Evolutionary conservation across 2,888 invertebrate species (phyloP).

Genomic region (Agonopterix arenella): DNA sequence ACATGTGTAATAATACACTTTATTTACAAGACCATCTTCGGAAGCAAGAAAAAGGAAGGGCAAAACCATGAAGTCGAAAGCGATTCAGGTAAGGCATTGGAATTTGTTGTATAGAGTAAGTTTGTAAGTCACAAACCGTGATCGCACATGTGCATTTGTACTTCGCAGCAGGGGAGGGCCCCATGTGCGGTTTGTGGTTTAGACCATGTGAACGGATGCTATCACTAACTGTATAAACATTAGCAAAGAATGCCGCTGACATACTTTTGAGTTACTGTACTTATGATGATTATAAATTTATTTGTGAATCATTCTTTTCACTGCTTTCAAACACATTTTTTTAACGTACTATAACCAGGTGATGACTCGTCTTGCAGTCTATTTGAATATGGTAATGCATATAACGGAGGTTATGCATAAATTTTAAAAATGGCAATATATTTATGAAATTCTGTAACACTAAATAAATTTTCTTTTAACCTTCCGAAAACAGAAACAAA

Average conservation of each 20-base stretch:
- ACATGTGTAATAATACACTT: slow-evolving; percentile 55
- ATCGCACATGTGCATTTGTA: neutral
- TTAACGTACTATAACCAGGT: no score
- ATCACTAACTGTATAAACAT: slow-evolving; percentile 30
- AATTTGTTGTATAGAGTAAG: neutral
- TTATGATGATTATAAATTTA: no score
- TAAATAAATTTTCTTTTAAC: no score
- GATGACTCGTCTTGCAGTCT: no score
- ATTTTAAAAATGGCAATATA: no score
- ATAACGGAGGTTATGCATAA: no score
- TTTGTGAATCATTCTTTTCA: no score
- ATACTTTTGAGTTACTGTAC: slow-evolving; percentile 21
- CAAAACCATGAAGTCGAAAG: slow-evolving; percentile 49
- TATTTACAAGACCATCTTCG: slow-evolving; percentile 53
- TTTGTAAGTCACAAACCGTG: neutral
- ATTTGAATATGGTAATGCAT: no score
- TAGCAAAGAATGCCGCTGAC: slow-evolving; percentile 34
- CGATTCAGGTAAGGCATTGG: slow-evolving; percentile 42
- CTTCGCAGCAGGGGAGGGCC: neutral
- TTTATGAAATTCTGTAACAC: no score
- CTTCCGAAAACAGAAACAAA: no score
- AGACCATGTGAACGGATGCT: slow-evolving; percentile 26
- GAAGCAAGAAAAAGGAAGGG: slow-evolving; percentile 52
- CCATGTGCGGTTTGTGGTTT: slow-evolving; percentile 21
- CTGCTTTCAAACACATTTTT: no score